Evolutionary conservation across 2,797 vertebrate species (phyloP), one percentile per base, ranked within the genome.

Genomic region (Acrocephalus scirpaceus): DNA sequence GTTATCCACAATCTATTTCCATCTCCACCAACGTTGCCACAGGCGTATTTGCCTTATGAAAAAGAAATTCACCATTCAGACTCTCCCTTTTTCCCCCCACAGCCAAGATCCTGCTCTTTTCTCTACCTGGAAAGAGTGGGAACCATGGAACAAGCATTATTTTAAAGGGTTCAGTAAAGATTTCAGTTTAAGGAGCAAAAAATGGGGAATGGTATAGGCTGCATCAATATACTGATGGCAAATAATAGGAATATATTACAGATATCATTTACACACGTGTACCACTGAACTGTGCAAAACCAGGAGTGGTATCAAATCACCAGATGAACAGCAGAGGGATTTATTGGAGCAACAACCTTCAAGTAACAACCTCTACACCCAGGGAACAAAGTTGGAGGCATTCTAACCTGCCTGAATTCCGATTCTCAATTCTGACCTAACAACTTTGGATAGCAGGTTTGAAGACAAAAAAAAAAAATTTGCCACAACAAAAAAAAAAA

Each of bases 21-120:
- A 53, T 27, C 61, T 38, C 64, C n/a, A 11, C 18, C 45, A 50
- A 17, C 3, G 5, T 3, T 65, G 34, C 61, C 38, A 67, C n/a
- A 36, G 51, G 47, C 44, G 32, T 4, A 9, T 0, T 25, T 47
- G 27, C 23, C 10, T 66, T n/a, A 50, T 5, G 15, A 8, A 54
- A 54, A 74, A 80, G 11, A 38, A 87, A 64, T 36, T 64, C 69
- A 30, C 38, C 13, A 3, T 42, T 86, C 47, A 74, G n/a, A 48
- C 0, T 0, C 23, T 34, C 20, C 16, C 13, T 69, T 38, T 58
- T 23, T 7, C 2, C 2, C 11, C 4, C 30, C 48, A 13, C 6
- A 36, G 48, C 26, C 45, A 86, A 83, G 90, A 51, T 15, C 16
- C 13, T 18, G 36, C 21, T 64, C 27, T 74, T 48, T 34, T 75